Percentiles rank a stretch among this genome's conserved stretches.
Evolutionary conservation across 2,888 invertebrate species (phyloP).

Genomic region (Dysmachus trigonus): DNA sequence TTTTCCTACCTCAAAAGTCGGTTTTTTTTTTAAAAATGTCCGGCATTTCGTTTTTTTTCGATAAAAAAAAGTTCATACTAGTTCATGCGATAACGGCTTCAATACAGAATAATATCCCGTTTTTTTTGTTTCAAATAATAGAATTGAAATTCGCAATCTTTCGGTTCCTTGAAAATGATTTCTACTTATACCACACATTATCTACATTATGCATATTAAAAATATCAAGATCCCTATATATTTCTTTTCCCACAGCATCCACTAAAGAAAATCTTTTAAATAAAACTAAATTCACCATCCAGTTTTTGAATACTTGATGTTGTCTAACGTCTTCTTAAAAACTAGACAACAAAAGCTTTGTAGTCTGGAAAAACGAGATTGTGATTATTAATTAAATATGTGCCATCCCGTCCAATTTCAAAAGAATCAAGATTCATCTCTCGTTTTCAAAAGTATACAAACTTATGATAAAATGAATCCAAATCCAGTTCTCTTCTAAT

Average conservation of each 20-base stretch:
- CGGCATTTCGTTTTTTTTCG: too few species aligned
- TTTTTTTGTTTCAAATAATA: too few species aligned
- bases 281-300: neutral
- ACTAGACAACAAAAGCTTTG: neutral
- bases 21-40: too few species aligned
- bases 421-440: neutral
- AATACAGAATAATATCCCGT: too few species aligned
- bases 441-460: neutral
- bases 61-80: too few species aligned
- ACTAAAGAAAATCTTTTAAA: neutral
- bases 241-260: neutral
- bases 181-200: too few species aligned
- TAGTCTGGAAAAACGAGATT: constrained; percentile 22
- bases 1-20: too few species aligned
- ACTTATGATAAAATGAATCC: neutral
- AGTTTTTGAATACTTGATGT: neutral
- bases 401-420: neutral
- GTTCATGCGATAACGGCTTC: too few species aligned
- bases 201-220: too few species aligned
- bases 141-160: too few species aligned
- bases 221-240: neutral
- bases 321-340: neutral
- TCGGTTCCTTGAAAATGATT: too few species aligned
- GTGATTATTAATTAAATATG: neutral
- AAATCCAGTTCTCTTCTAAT: constrained; percentile 6